Evolutionary conservation across 2,888 invertebrate species (phyloP).

Genomic region (Callyntrura sp.): DNA sequence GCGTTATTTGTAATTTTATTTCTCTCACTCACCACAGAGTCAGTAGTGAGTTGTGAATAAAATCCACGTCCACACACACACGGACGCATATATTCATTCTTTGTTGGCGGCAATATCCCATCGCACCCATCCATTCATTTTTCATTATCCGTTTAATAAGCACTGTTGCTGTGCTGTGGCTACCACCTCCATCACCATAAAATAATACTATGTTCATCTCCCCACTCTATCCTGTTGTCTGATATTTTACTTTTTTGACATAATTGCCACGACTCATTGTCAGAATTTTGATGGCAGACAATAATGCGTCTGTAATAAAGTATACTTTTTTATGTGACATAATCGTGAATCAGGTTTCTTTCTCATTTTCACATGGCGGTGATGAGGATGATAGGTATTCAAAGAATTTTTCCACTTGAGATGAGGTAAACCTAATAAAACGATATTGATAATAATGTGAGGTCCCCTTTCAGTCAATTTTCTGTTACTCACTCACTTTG

Average conservation of each 20-base stretch:
- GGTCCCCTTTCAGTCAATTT: neutral
- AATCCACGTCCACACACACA: neutral
- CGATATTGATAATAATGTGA: slow-evolving; percentile 43
- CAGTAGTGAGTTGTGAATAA: neutral
- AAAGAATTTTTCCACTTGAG: slow-evolving; percentile 53
- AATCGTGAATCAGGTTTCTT: slow-evolving; percentile 61
- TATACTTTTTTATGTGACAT: slow-evolving; percentile 55
- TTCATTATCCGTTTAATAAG: neutral
- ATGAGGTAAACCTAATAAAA: slow-evolving; percentile 50
- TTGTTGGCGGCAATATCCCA: slow-evolving; percentile 1
- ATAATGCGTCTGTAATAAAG: slow-evolving; percentile 54
- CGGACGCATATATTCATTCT: neutral
- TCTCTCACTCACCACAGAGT: neutral
- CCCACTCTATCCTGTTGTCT: neutral
- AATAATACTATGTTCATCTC: slow-evolving; percentile 16
- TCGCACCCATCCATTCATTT: neutral
- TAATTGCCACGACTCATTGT: slow-evolving; percentile 70
- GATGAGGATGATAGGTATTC: slow-evolving; percentile 15
- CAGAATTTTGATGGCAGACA: slow-evolving; percentile 53
- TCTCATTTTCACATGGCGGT: slow-evolving; percentile 42
- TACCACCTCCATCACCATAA: neutral
- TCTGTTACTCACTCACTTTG: neutral
- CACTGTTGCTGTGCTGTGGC: neutral
- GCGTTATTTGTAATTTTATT: neutral
- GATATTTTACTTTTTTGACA: slow-evolving; percentile 63